Evolutionary conservation across 2,888 invertebrate species (phyloP).

Genomic region (Cinara cedri): DNA sequence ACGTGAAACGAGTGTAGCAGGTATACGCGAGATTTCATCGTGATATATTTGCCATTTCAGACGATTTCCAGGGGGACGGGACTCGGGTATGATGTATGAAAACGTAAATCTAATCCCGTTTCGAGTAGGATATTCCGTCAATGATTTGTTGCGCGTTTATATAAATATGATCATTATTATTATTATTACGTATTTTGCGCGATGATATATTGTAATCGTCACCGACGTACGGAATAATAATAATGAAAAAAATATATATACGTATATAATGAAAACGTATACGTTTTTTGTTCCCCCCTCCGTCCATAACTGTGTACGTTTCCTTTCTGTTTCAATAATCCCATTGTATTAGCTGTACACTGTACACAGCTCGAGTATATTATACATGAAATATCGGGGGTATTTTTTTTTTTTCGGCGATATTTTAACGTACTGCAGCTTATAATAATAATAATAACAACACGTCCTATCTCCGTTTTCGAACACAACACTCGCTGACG

Average conservation of each 20-base stretch:
- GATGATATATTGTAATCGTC: too few species aligned
- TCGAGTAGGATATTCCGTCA: slow-evolving; percentile 18
- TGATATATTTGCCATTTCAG: not conserved
- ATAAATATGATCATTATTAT: too few species aligned
- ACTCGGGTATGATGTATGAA: not conserved
- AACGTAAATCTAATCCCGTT: slow-evolving; percentile 31
- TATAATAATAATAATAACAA: too few species aligned
- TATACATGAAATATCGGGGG: not conserved
- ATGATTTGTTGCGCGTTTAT: slow-evolving; percentile 39
- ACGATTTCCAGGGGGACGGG: not conserved
- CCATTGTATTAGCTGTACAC: too few species aligned
- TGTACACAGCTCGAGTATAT: not conserved
- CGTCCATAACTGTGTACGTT: too few species aligned
- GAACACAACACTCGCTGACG: not conserved
- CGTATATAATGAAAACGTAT: too few species aligned
- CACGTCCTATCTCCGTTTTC: not conserved
- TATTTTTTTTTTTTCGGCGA: not conserved
- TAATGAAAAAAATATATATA: too few species aligned
- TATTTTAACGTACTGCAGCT: not conserved
- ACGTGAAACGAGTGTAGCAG: not conserved
- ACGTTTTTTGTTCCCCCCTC: too few species aligned
- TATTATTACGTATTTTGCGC: too few species aligned
- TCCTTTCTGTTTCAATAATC: too few species aligned
- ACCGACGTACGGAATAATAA: too few species aligned
- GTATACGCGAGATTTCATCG: not conserved